Base-by-base conservation (phyloP, 1,140 invertebrate species). In the Drosophila kepulauana region DNA sequence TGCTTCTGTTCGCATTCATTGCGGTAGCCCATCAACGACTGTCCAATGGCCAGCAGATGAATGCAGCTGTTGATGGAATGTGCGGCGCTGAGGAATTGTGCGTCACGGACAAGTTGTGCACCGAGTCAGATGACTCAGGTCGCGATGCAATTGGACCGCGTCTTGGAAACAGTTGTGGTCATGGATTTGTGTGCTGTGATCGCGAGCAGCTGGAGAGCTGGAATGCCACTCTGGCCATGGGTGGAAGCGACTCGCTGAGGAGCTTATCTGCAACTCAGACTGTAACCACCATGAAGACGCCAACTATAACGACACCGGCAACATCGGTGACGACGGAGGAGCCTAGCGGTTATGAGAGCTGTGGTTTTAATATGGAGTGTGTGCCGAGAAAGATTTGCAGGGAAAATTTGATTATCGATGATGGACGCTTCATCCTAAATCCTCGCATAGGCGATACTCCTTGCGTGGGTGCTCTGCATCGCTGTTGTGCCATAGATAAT, bases 361-460 rank as follows among this genome's bases (percentile, higher is more conserved):
- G 85, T 35, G 85, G 86, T 43, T 0, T 66, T 1, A 72, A 85
- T 13, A 77, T 73, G 86, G 81, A 89, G 35, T 89, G 85, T 30
- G 85, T 89, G 30, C 86, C 81, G 0, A 56, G 85, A 0, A 73
- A 20, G 16, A 57, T 89, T 3, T 89, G 85, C 30, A 56, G 51
- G 2, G 85, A 84, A 25, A 73, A 81, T 7, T 15, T 70, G 6
- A 81, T 89, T 25, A 72, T 68, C n/a, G 81, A 89, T 25, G 73
- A 78, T 30, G 85, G 85, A 0, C 41, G 77, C 33, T 52, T 5
- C 6, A 48, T 89, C 1, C 48, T 89, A 10, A 85, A 79, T 64
- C 70, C 85, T 3, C 79, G 85, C 28, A 63, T 89, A 6, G 86
- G 81, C 5, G 49, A 58, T 0, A 13, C 35, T 1, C 41, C 16